Evolutionary conservation across 2,888 invertebrate species (phyloP).

Genomic region (Latrodectus hesperus): DNA sequence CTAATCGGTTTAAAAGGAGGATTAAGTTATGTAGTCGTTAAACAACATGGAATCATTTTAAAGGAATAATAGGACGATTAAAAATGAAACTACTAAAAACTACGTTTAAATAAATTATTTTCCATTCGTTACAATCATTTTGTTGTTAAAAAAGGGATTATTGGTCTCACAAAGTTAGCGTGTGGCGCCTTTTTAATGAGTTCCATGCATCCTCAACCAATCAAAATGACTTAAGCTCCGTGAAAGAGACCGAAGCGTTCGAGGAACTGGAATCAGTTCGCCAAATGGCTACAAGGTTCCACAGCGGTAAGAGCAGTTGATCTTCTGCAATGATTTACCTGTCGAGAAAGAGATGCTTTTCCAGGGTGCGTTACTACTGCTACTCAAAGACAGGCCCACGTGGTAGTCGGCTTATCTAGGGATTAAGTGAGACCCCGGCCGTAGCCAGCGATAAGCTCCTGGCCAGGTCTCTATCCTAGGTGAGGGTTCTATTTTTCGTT

Average conservation of each 20-base stretch:
- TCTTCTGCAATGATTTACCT: background rate
- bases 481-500: background rate
- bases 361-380: slow-evolving; percentile 7
- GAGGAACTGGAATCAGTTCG: background rate
- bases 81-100: too few relatives aligned
- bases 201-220: too few relatives aligned
- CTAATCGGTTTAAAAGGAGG: too few relatives aligned
- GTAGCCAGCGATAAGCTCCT: background rate
- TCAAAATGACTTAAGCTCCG: too few relatives aligned
- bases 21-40: too few relatives aligned
- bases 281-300: background rate
- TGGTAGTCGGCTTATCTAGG: slow-evolving; percentile 33
- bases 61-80: too few relatives aligned
- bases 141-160: too few relatives aligned
- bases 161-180: too few relatives aligned
- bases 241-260: background rate
- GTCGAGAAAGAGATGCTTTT: background rate
- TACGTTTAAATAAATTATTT: too few relatives aligned
- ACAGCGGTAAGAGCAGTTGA: background rate
- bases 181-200: too few relatives aligned
- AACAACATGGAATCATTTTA: too few relatives aligned
- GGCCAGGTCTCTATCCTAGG: background rate
- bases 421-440: slow-evolving; percentile 15
- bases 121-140: too few relatives aligned
- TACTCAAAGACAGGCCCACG: slow-evolving; percentile 13